Evolutionary conservation across 1,140 invertebrate species (phyloP).

Genomic region (Littorina saxatilis): DNA sequence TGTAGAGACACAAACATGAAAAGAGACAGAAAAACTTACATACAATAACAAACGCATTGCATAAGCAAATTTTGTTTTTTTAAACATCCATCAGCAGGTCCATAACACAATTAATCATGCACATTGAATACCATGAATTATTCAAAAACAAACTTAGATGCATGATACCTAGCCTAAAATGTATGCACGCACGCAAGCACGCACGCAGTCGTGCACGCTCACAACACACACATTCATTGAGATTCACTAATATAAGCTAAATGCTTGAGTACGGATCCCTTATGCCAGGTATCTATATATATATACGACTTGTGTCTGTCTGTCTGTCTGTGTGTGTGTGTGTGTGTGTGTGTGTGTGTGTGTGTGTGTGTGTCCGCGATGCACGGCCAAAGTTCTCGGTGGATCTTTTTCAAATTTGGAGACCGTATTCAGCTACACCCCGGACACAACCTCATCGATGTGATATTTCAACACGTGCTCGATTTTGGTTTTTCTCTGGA

Average conservation of each 20-base stretch:
- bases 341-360: conserved; percentile 14
- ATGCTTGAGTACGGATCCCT: background rate
- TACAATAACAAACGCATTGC: too few species aligned
- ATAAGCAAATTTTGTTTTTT: too few species aligned
- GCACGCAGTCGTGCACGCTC: background rate
- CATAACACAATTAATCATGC: background rate
- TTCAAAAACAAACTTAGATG: background rate
- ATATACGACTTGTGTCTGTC: background rate
- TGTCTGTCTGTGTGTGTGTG: conserved; percentile 10
- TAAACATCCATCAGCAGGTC: background rate
- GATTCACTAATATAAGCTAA: too few species aligned
- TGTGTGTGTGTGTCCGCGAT: background rate
- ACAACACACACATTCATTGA: too few species aligned
- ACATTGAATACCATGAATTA: background rate
- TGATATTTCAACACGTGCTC: too few species aligned
- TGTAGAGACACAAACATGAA: too few species aligned
- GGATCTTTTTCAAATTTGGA: too few species aligned
- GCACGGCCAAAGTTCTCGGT: too few species aligned
- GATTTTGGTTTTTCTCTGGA: too few species aligned
- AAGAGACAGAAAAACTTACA: background rate
- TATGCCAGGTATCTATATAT: too few species aligned
- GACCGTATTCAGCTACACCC: too few species aligned
- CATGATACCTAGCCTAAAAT: background rate
- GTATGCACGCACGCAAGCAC: background rate
- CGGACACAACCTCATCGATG: too few species aligned